Conservation (phyloP, 2,797 vertebrate species). For the Sebastolobus altivelis region DNA sequence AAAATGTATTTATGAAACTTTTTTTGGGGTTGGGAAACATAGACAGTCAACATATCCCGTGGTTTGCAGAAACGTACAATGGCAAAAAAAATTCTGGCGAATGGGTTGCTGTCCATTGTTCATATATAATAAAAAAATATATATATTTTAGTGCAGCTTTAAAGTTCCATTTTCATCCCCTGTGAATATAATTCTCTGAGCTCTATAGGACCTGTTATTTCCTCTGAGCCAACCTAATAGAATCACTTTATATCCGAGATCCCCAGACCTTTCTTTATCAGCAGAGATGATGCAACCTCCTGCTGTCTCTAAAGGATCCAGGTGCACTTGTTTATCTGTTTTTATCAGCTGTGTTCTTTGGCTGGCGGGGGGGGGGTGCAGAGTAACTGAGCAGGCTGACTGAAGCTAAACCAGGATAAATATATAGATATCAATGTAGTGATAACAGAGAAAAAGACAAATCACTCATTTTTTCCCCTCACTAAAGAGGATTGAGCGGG, state of each 20-base stretch:
- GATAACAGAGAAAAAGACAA: conserved; percentile 67
- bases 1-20: too few species aligned
- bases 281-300: conserved; percentile 69
- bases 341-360: conserved; percentile 88
- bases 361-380: conserved; percentile 85
- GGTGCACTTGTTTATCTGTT: conserved; percentile 78
- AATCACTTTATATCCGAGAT: conserved; percentile 43
- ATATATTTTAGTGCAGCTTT: not conserved
- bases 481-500: not conserved
- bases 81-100: too few species aligned
- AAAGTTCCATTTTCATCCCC: not conserved
- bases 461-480: not conserved
- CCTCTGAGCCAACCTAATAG: conserved; percentile 44
- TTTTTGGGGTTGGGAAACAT: too few species aligned
- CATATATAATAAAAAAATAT: too few species aligned
- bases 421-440: conserved; percentile 65
- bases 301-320: conserved; percentile 57
- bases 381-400: conserved; percentile 67
- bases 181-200: not conserved
- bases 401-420: conserved; percentile 73
- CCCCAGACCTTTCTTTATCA: conserved; percentile 50
- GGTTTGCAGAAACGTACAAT: too few species aligned
- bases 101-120: too few species aligned
- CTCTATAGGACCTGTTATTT: conserved; percentile 36
- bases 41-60: too few species aligned